Base-by-base conservation (phyloP, 2,888 invertebrate species). In the Cantharis nigra region DNA sequence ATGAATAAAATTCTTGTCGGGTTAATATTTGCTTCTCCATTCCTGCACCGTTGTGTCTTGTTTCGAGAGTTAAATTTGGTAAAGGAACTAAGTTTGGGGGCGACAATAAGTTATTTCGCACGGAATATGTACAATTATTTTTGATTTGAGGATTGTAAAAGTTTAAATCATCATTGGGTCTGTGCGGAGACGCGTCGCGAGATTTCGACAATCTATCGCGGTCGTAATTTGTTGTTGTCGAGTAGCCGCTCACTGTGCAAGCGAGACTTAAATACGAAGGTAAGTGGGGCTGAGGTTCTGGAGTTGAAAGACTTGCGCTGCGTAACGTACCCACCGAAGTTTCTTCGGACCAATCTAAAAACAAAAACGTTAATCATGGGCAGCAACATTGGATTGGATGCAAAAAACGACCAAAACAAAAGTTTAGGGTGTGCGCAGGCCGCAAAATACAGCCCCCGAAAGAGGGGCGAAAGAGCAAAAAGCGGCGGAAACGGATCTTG, bases 231-330 rank as follows among this genome's bases (percentile, higher is more conserved):
- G 95, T 96, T 75, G 95, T 91, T 83, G 95, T 95, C 5, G 95
- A 95, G 87, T 97, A 97, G 3, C 97, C 97, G 89, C 95, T 96
- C 72, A 97, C 96, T 18, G 96, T 96, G 87, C 97, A 96, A 71
- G 97, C 96, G 79, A 97, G 89, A 84, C 95, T 96, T 75, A 97
- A 89, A 87, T 97, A 97, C 76, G 96, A 96, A 0, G 97, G 97
- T 85, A 96, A 94, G 86, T 95, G 95, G 14, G 85, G 83, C 70
- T 85, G 85, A 90, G 83, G 82, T 28, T 84, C 82, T 18, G 85
- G 85, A 4, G 85, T 83, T 49, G 83, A 74, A 63, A 90, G 81
- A 79, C 89, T 89, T 78, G 90, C 83, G 80, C 91, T 91, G 82
- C 90, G 89, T 75, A 91, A 85, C 4, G 91, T 91, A 80, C 89